Percentiles rank a stretch among this genome's conserved stretches.
Conservation (phyloP, 2,888 invertebrate genomes). For the Pyralis farinalis region DNA sequence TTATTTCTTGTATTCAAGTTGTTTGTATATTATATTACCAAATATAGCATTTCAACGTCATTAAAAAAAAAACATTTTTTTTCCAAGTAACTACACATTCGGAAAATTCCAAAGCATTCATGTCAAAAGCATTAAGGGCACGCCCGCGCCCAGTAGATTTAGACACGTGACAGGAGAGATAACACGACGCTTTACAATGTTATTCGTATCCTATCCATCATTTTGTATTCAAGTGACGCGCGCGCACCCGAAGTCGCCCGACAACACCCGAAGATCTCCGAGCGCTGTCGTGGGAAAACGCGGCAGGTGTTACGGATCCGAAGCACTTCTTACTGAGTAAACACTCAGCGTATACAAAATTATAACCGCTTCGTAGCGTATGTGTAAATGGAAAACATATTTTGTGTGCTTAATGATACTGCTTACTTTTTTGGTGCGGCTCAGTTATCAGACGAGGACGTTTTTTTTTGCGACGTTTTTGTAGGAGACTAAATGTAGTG, state of each 20-base stretch:
- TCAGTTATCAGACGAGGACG: conserved; percentile 60
- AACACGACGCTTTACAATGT: conserved; percentile 27
- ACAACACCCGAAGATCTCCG: conserved; percentile 56
- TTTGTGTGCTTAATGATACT: conserved; percentile 80
- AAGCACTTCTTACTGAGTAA: conserved; percentile 79
- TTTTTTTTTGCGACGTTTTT: conserved; percentile 62
- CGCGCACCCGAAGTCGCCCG: conserved; percentile 47
- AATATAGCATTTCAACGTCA: background rate
- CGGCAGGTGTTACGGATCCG: conserved; percentile 77
- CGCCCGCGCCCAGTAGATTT: conserved; percentile 45
- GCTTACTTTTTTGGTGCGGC: conserved; percentile 71
- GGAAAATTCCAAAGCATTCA: conserved; percentile 19
- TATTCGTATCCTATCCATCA: conserved; percentile 28
- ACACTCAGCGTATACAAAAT: conserved; percentile 79
- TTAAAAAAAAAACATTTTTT: background rate
- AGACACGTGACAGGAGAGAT: conserved; percentile 49
- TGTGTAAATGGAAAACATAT: conserved; percentile 80
- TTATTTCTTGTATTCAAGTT: background rate
- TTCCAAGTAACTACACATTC: background rate
- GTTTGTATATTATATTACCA: background rate
- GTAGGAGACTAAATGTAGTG: conserved; percentile 37
- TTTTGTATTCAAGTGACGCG: conserved; percentile 44
- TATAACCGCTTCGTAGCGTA: conserved; percentile 77
- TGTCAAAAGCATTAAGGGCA: conserved; percentile 43
- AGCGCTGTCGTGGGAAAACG: conserved; percentile 72